Base-by-base conservation (phyloP, 2,113 vertebrate genomes). In the Pedetes capensis region DNA sequence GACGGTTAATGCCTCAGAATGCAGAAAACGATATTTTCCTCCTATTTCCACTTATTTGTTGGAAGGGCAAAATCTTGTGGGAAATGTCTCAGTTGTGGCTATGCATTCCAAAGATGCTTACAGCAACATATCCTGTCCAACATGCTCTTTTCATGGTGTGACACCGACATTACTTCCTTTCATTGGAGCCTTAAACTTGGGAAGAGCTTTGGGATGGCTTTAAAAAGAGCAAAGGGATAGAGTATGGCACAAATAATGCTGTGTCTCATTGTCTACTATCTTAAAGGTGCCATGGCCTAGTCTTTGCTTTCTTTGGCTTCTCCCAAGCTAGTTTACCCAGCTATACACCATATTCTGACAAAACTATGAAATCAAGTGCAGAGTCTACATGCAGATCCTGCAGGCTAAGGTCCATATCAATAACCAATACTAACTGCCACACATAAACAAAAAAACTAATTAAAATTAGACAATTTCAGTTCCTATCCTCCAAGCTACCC, bases 251-350 rank as follows among this genome's bases (percentile, higher is more conserved):
- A 37, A 37, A 3, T 27, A 3, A 51, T 16, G 2, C 32, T 51
- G 11, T 51, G 12, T n/a, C 61, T 37, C 25, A n/a, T 6, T 14
- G 25, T 10, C 3, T 7, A n/a, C 20, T 7, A 27, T 49, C 20
- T 9, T 18, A 49, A 6, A 27, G n/a, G 32, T 17, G 13, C 12
- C 4, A 10, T 10, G 32, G 23, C 17, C 14, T 49, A 0, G 16
- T 42, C 47, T 25, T 49, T 49, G 27, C n/a, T n/a, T n/a, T n/a
- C n/a, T n/a, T n/a, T n/a, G n/a, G n/a, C n/a, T 44, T 68, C 13
- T 84, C 2, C 27, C 2, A 3, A 2, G 8, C 34, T 51, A 4
- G 12, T 49, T 8, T 32, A 64, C 20, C 20, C 32, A 37, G 42
- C 23, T 22, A 12, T 29, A 17, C 14, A n/a, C 13, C 1, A 63